Evolutionary conservation across 2,888 invertebrate genomes (phyloP), one percentile per base, ranked within the genome.

Genomic region (Teleogryllus oceanicus): DNA sequence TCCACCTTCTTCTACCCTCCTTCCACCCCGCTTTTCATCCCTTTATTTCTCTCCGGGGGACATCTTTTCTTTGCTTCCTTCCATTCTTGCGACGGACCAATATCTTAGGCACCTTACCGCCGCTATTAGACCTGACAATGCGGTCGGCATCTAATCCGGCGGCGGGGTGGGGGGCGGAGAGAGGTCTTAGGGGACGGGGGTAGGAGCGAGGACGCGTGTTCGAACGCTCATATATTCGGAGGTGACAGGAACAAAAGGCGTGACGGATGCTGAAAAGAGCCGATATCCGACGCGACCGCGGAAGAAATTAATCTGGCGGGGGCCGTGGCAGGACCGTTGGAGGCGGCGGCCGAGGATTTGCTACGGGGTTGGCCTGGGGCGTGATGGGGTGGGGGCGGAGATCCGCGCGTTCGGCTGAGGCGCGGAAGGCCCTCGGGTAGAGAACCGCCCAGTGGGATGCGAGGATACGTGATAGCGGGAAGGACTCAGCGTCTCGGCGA

Each of bases 21-120:
- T 20, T 76, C 74, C 49, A 49, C 37, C 74, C 49, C 76, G 51
- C 51, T 80, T 78, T 51, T 62, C 79, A 78, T 75, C 49, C 78
- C 80, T 78, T 80, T 80, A 80, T 80, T 78, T 81, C 81, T 78
- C 78, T 78, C 80, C 50, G 49, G 80, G n/a, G 80, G 80, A 81
- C 81, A 81, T 81, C 81, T 80, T 81, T 79, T 79, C 79, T 79
- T 77, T 18, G 62, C 62, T 62, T n/a, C 62, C 62, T 62, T 13
- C 62, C 13, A 37, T 37, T 62, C n/a, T n/a, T 62, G n/a, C 62
- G n/a, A 11, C 16, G 62, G 62, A n/a, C 62, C 62, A 62, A 62
- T 62, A 62, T 62, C 62, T 62, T 62, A 62, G 62, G n/a, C 62
- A 62, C 62, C 62, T 62, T 62, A 62, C 62, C n/a, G 16, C 62